Conservation (phyloP, 2,113 vertebrate species). For the Malurus cyaneus region DNA sequence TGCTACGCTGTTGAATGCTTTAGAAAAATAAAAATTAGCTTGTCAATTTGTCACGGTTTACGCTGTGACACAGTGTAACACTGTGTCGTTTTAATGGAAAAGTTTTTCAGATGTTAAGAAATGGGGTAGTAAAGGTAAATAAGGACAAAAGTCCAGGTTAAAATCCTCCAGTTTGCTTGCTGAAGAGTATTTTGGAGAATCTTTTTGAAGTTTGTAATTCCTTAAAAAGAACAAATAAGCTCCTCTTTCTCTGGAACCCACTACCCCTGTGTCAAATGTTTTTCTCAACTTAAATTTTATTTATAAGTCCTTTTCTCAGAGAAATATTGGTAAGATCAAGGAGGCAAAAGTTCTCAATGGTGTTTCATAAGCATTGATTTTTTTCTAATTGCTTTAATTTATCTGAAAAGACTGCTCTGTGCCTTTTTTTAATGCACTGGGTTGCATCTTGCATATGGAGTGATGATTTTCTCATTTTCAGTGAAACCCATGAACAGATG, state of each 20-base stretch:
- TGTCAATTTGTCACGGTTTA: not conserved
- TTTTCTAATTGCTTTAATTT: constrained; percentile 26
- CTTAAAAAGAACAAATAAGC: not conserved
- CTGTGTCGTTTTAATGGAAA: not conserved
- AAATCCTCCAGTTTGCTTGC: not conserved
- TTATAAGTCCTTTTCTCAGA: not conserved
- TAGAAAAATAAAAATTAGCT: not conserved
- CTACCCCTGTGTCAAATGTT: not conserved
- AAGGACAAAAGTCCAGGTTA: not conserved
- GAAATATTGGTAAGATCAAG: not conserved
- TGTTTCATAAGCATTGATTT: not conserved
- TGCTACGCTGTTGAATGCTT: not conserved
- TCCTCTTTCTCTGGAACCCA: not conserved
- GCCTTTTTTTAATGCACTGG: constrained; percentile 23
- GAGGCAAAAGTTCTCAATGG: not conserved
- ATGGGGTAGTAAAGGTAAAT: not conserved
- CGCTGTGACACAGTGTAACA: not conserved
- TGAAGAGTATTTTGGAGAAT: not conserved
- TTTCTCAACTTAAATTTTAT: not conserved
- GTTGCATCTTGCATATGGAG: constrained; percentile 43
- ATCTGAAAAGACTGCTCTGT: constrained; percentile 5
- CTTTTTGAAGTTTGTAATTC: not conserved
- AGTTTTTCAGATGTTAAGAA: not conserved
- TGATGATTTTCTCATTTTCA: constrained; percentile 53
- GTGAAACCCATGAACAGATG: constrained; percentile 52